Percentiles rank a stretch among this genome's conserved stretches.
phyloP scores from a whole-genome alignment of 2,113 vertebrate species.

The Hydrochoerus hydrochaeris region DNA sequence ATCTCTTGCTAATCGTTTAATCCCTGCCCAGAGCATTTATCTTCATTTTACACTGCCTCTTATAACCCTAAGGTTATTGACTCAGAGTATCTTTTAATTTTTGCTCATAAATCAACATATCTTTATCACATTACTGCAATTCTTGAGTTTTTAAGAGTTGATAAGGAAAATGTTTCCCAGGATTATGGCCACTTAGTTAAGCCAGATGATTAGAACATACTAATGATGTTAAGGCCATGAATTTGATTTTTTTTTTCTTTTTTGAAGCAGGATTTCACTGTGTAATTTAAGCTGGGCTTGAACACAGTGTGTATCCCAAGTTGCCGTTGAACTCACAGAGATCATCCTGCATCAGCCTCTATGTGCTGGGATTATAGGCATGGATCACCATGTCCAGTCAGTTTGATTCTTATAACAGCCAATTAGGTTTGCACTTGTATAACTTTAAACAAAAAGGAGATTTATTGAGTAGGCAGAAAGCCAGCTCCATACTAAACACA shows the following conservation, averaged over 20 bases:
- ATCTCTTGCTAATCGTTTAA: slow-evolving; percentile 65
- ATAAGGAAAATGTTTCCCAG: rapidly evolving
- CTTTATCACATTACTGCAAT: slow-evolving; percentile 64
- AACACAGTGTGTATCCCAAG: neutral
- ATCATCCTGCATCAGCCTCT: neutral
- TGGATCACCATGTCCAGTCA: neutral
- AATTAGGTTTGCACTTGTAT: slow-evolving; percentile 17
- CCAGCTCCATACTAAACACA: neutral
- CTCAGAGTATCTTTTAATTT: slow-evolving; percentile 64
- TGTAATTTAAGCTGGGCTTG: neutral
- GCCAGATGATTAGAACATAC: neutral
- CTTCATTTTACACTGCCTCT: slow-evolving; percentile 66
- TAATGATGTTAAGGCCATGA: neutral
- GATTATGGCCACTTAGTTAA: slow-evolving; percentile 9
- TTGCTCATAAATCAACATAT: slow-evolving; percentile 53
- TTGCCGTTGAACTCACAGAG: neutral
- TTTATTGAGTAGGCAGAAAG: slow-evolving; percentile 41
- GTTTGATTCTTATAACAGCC: neutral
- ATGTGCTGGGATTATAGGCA: neutral
- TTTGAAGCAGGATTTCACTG: neutral
- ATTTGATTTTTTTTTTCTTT: neutral
- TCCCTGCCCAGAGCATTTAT: slow-evolving; percentile 61
- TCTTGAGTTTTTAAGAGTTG: slow-evolving; percentile 54
- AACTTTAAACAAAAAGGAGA: neutral
- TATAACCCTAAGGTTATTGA: slow-evolving; percentile 43